phyloP scores from a whole-genome alignment of 2,797 vertebrate species.

The Caiman crocodilus region DNA sequence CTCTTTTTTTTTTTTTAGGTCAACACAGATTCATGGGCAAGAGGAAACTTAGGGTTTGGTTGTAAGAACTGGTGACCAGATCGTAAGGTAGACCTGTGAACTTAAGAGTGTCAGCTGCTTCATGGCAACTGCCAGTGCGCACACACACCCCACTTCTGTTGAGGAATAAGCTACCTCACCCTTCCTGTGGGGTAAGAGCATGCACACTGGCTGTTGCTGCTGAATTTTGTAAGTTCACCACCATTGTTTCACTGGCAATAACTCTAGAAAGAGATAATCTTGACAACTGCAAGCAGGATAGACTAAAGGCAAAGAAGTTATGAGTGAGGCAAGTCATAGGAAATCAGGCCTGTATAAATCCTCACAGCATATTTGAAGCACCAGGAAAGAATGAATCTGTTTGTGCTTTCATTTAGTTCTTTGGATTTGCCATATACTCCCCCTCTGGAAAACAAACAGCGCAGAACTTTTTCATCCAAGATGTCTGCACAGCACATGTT shows the following conservation, averaged over 20 bases:
- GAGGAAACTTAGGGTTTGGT: not conserved
- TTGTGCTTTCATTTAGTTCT: slow-evolving; percentile 83
- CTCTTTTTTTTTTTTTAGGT: not conserved
- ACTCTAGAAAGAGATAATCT: not conserved
- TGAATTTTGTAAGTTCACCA: too few species aligned
- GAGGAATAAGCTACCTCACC: too few species aligned
- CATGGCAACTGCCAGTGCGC: too few species aligned
- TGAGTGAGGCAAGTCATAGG: not conserved
- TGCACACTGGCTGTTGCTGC: too few species aligned
- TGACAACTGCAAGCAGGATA: not conserved
- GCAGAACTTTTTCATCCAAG: slow-evolving; percentile 91
- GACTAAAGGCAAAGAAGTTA: not conserved
- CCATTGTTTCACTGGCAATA: too few species aligned
- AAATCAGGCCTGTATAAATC: not conserved
- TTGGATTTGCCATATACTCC: slow-evolving; percentile 92
- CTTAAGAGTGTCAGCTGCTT: not conserved
- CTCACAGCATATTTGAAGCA: fast-evolving
- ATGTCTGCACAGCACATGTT: slow-evolving; percentile 81
- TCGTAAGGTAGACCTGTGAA: too few species aligned
- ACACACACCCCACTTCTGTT: too few species aligned
- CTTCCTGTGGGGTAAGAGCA: too few species aligned
- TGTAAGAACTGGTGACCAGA: too few species aligned
- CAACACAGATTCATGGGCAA: not conserved
- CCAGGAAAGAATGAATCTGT: slow-evolving; percentile 7
- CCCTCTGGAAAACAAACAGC: slow-evolving; percentile 92